A percentile compares a stretch with the other conserved stretches of the same genome.
These are phyloP conservation scores for Neosalanx taihuensis DNA, from an alignment of 2,797 vertebrate genomes.

Conservation along the genomic window DNA sequence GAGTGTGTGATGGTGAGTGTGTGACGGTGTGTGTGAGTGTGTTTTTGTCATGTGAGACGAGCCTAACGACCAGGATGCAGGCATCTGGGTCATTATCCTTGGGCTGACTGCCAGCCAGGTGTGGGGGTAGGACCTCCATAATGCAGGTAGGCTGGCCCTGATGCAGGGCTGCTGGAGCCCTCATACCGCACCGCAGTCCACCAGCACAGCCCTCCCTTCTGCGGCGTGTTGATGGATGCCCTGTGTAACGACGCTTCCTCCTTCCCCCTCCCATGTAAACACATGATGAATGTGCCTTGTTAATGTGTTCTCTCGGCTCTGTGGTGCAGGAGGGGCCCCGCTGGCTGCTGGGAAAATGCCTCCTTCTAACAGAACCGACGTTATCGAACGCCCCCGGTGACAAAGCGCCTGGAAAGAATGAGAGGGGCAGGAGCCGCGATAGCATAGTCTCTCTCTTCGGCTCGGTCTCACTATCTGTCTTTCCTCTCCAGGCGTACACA, in stretches of 20 bases:
- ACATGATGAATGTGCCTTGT: constrained; percentile 26
- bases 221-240: constrained; percentile 8
- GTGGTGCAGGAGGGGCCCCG: background rate
- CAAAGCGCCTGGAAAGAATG: background rate
- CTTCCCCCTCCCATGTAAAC: constrained; percentile 15
- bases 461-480: constrained; percentile 2
- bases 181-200: constrained; percentile 12
- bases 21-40: background rate
- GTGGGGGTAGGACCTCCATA: constrained; percentile 18
- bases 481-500: background rate
- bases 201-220: background rate
- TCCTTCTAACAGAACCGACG: background rate
- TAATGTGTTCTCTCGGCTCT: constrained; percentile 9
- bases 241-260: constrained; percentile 12
- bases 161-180: background rate
- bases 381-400: constrained; percentile 4
- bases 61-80: constrained; percentile 32
- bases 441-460: background rate
- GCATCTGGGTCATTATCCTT: constrained; percentile 40
- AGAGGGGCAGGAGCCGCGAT: background rate
- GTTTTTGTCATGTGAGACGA: constrained; percentile 36
- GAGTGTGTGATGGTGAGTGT: no score
- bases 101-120: constrained; percentile 7
- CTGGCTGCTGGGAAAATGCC: constrained; percentile 3
- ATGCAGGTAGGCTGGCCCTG: constrained; percentile 30